Conservation (phyloP, 2,888 invertebrate species). For the Macropis europaea region DNA sequence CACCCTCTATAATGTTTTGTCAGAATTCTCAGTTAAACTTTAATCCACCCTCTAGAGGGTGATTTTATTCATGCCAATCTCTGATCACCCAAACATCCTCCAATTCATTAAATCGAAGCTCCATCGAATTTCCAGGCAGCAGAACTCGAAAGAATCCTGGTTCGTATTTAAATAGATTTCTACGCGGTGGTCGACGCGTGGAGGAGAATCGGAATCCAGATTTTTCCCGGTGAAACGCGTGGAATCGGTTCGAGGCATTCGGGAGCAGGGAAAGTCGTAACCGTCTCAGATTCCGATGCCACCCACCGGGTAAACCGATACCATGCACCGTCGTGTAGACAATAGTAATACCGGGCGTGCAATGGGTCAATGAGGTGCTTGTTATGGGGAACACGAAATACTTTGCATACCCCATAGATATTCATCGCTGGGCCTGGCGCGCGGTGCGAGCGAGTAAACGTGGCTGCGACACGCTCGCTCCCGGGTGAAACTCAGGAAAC, state of each 20-base stretch:
- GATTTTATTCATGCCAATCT: too few species aligned
- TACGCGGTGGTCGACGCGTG: too few species aligned
- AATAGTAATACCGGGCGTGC: constrained; percentile 71
- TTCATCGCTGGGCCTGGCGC: constrained; percentile 65
- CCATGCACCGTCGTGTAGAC: constrained; percentile 64
- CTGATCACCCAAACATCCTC: too few species aligned
- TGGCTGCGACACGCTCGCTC: not conserved
- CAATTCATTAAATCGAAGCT: too few species aligned
- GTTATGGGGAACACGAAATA: constrained; percentile 77
- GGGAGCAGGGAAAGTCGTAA: constrained; percentile 56
- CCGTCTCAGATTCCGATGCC: constrained; percentile 66
- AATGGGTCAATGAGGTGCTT: constrained; percentile 78
- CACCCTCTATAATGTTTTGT: too few species aligned
- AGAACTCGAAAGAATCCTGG: too few species aligned
- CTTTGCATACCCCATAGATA: constrained; percentile 78
- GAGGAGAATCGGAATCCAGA: not conserved
- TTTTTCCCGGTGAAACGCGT: not conserved
- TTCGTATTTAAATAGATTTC: too few species aligned
- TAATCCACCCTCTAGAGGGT: too few species aligned
- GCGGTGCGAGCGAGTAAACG: constrained; percentile 21
- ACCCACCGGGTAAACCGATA: constrained; percentile 74
- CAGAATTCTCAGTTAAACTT: too few species aligned
- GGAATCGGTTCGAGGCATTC: constrained; percentile 37
- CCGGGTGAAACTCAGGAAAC: constrained; percentile 59
- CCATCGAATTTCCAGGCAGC: too few species aligned